Conservation (phyloP, 2,113 vertebrate species). For the Rhizomys pruinosus region DNA sequence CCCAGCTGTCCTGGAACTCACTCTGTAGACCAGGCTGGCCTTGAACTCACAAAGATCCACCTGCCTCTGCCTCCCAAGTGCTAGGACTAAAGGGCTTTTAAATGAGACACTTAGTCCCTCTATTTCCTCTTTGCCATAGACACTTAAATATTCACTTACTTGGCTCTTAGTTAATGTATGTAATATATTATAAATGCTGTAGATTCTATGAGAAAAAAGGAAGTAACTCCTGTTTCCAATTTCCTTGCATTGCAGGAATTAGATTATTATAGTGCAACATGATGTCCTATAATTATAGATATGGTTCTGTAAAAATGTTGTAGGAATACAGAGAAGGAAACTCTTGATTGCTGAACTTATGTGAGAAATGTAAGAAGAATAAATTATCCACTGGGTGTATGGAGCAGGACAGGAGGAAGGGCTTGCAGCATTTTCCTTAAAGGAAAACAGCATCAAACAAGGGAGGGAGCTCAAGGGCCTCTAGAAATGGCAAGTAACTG, state of each 20-base stretch:
- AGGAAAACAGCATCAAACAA: not conserved
- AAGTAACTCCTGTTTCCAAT: not conserved
- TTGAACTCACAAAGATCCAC: too few relatives aligned
- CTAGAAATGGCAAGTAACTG: not conserved
- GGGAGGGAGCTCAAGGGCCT: not conserved
- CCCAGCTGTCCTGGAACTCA: too few relatives aligned
- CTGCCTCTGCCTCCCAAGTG: too few relatives aligned
- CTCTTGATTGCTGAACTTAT: not conserved
- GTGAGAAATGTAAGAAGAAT: not conserved
- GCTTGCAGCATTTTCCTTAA: not conserved
- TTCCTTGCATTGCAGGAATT: conserved; percentile 3
- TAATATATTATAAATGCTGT: not conserved
- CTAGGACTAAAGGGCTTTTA: too few relatives aligned
- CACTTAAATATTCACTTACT: conserved; percentile 20
- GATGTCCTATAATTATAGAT: not conserved
- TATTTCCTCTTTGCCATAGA: not conserved
- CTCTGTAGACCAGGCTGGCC: too few relatives aligned
- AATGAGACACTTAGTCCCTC: not conserved
- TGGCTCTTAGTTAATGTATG: not conserved
- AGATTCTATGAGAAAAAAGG: not conserved
- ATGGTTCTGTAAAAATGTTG: conserved; percentile 26
- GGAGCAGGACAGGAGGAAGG: not conserved
- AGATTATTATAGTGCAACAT: not conserved
- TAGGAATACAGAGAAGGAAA: conserved; percentile 17
- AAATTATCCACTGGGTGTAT: not conserved